A percentile compares a stretch with the other conserved stretches of the same genome.
Evolutionary conservation across 2,113 vertebrate species (phyloP).

Genomic region (Pontoporia blainvillei): DNA sequence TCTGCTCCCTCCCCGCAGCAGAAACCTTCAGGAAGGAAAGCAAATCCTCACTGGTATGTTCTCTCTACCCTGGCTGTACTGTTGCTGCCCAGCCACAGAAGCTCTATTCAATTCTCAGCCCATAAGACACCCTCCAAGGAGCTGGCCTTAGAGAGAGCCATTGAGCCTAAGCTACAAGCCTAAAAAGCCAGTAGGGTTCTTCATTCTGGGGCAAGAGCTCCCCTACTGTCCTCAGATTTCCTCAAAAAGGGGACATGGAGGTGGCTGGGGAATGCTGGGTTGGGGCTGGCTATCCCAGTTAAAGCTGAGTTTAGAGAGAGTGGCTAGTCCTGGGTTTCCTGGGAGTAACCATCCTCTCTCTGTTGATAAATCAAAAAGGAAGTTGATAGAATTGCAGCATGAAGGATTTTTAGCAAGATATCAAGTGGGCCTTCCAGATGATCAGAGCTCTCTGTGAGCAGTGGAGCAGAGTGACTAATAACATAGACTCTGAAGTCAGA

Average conservation of each 20-base stretch:
- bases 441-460: not conserved
- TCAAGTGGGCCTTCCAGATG: not conserved
- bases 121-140: not conserved
- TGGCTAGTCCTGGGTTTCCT: not conserved
- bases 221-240: not conserved
- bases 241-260: not conserved
- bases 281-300: not conserved
- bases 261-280: not conserved
- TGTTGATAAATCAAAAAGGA: not conserved
- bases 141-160: not conserved
- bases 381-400: not conserved
- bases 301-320: not conserved
- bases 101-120: not conserved
- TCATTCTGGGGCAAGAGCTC: not conserved
- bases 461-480: not conserved
- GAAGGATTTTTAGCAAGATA: not conserved
- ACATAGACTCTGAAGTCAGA: not conserved
- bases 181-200: not conserved
- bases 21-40: conserved; percentile 1
- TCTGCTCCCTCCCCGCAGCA: not conserved
- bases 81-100: not conserved
- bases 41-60: not conserved
- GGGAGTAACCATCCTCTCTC: not conserved
- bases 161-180: not conserved
- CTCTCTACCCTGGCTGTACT: not conserved